Base-by-base conservation (phyloP, 2,888 invertebrate species). In the Micropterix aruncella region DNA sequence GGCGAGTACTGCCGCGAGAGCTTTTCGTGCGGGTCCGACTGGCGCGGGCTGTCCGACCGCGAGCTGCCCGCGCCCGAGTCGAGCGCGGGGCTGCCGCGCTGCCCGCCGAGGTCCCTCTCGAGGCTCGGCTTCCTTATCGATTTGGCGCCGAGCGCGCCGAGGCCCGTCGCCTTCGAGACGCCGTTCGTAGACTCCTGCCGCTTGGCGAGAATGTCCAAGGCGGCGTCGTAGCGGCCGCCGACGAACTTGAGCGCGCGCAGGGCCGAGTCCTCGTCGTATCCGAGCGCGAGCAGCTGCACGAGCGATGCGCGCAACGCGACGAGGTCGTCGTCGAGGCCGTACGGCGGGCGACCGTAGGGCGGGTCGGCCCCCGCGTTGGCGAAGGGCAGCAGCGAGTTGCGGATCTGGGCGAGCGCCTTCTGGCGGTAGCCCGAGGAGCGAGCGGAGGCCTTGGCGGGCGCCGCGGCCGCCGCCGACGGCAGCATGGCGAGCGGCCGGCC, bases 51-150 rank as follows among this genome's bases (percentile, higher is more conserved):
- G 59, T 92, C 92, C 3, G 92, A 92, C 44, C 91, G 75, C 39
- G 89, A 89, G 58, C 88, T 88, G 41, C 89, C 89, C 12, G 89
- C 89, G 15, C 89, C 90, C 44, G 87, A 88, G 59, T 90, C 90
- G 47, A 90, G 67, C 16, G 89, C 89, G 5, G 92, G 91, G 60
- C 90, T 90, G 42, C 87, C 85, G 48, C 89, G 77, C 53, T 83
- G 79, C 16, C 81, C 64, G 51, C 75, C 79, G 46, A 85, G 66
- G 60, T 90, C 90, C 41, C 89, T 76, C 65, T 92, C 92, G 51
- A 92, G 76, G 63, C 90, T 91, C 37, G 90, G 88, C 60, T 91
- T 91, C 43, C 91, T 77, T 51, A 83, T 88, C 41, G 91, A 71
- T 63, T 90, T 89, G 47, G 80, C 77, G 54, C 74, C 70, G 47